Evolutionary conservation across 2,113 vertebrate genomes (phyloP).

Genomic region (Nymphicus hollandicus): DNA sequence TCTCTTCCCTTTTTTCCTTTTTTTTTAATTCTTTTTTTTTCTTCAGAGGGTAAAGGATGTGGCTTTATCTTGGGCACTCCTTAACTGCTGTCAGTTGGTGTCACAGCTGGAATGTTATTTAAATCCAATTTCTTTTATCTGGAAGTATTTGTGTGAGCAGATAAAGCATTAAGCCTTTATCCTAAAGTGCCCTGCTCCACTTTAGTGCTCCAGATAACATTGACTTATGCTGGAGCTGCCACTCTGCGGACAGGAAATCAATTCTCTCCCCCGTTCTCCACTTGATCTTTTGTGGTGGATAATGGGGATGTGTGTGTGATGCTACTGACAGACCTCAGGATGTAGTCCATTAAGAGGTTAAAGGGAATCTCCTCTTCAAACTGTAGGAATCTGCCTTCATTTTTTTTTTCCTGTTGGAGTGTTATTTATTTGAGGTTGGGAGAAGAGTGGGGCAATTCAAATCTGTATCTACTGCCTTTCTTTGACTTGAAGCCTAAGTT

Average conservation of each 20-base stretch:
- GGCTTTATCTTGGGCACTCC: constrained; percentile 16
- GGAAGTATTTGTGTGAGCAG: constrained; percentile 20
- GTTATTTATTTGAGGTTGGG: background rate
- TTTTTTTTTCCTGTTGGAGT: background rate
- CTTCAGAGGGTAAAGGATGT: background rate
- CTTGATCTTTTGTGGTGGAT: background rate
- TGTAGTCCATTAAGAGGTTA: constrained; percentile 40
- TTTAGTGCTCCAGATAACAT: constrained; percentile 28
- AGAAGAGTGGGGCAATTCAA: background rate
- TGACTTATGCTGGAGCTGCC: background rate
- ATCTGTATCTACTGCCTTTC: background rate
- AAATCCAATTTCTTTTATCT: constrained; percentile 39
- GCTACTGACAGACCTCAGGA: constrained; percentile 51
- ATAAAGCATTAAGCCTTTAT: constrained; percentile 23
- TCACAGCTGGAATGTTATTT: constrained; percentile 21
- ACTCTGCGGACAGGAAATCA: background rate
- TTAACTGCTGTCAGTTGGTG: constrained; percentile 1
- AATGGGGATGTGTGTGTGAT: constrained; percentile 38
- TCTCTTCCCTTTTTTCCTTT: too few species aligned
- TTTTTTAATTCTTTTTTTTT: background rate
- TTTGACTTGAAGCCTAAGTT: background rate
- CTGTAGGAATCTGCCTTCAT: background rate
- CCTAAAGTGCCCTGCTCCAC: constrained; percentile 1
- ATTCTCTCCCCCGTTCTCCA: background rate
- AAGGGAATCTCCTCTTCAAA: background rate